Evolutionary conservation across 2,888 invertebrate species (phyloP), one percentile per base, ranked within the genome.

Genomic region (Caenorhabditis drosophilae): DNA sequence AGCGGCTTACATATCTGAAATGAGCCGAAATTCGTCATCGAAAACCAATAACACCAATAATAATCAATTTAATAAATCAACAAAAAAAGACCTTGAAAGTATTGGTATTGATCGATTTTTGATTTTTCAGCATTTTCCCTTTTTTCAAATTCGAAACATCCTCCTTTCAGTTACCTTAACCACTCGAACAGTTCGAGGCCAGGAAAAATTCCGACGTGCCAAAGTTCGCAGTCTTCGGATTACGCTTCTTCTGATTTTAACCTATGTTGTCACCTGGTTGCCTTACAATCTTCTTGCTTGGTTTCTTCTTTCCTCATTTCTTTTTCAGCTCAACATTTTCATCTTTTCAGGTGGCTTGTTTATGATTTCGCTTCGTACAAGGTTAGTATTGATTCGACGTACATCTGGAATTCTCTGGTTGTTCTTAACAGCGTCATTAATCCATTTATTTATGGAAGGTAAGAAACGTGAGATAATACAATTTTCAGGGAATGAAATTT

Each of bases 361-460:
- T 46, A 73, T 22, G 53, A 72, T 22, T 68, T 73, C 35, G 68
- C 72, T 18, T 66, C 70, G 4, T 77, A 73, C 47, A 36, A 36
- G 12, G 60, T 53, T 6, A 70, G 70, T 45, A 55, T 75, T n/a
- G 73, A 74, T 48, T 60, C 66, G 9, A 67, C 70, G 22, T 77
- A 70, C 47, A 72, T 73, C 42, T 49, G 75, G n/a, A 61, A 70
- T 36, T 71, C 69, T n/a, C 40, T 77, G 40, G 74, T 77, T 26
- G 68, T 75, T 11, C 54, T 75, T n/a, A 77, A 77, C 47, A 71
- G 71, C 52, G 73, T 77, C 40, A 74, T 77, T 44, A 77, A 77
- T 60, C 77, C 77, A 9, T 74, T 77, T 46, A 77, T 77, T 9
- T 77, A 77, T 47, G 77, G 77, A 31, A 60, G 76, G 70, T 71